phyloP scores from a whole-genome alignment of 2,113 vertebrate genomes.

The Corythoichthys haematopterus region DNA sequence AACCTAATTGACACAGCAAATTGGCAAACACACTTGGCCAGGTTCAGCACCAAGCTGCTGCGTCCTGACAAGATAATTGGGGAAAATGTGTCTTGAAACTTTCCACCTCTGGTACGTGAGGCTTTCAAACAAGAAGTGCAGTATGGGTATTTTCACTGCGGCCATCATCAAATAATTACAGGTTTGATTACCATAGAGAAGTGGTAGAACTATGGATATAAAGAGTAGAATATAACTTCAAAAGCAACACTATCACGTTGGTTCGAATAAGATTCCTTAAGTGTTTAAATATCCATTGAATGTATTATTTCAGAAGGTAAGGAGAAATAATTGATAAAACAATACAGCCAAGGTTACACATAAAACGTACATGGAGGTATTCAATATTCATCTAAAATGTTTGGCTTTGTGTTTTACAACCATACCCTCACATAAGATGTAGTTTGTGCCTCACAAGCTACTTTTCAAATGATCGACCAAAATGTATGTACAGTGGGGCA shows the following conservation, averaged over 20 bases:
- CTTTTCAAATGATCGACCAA: too few species aligned
- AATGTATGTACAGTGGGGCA: too few species aligned
- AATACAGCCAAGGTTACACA: not conserved
- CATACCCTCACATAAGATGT: not conserved
- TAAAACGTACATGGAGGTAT: not conserved
- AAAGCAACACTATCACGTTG: not conserved
- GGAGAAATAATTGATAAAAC: not conserved
- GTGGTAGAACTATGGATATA: not conserved
- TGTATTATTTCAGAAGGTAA: not conserved
- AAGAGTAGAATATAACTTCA: not conserved
- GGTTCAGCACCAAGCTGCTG: slow-evolving; percentile 44
- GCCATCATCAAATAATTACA: slow-evolving; percentile 64
- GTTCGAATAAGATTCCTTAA: not conserved
- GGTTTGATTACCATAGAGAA: slow-evolving; percentile 36
- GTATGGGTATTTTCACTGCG: slow-evolving; percentile 49
- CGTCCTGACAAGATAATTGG: slow-evolving; percentile 61
- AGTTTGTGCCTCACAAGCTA: too few species aligned
- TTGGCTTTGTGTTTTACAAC: not conserved
- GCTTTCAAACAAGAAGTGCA: slow-evolving; percentile 43
- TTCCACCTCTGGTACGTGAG: slow-evolving; percentile 45
- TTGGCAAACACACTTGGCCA: slow-evolving; percentile 69
- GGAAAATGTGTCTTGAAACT: slow-evolving; percentile 46
- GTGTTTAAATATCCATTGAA: not conserved
- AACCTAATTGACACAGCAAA: slow-evolving; percentile 72
- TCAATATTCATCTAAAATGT: not conserved